Percentiles rank a stretch among this genome's conserved stretches.
Evolutionary conservation across 2,113 vertebrate genomes (phyloP).

Genomic region (Malurus cyaneus): DNA sequence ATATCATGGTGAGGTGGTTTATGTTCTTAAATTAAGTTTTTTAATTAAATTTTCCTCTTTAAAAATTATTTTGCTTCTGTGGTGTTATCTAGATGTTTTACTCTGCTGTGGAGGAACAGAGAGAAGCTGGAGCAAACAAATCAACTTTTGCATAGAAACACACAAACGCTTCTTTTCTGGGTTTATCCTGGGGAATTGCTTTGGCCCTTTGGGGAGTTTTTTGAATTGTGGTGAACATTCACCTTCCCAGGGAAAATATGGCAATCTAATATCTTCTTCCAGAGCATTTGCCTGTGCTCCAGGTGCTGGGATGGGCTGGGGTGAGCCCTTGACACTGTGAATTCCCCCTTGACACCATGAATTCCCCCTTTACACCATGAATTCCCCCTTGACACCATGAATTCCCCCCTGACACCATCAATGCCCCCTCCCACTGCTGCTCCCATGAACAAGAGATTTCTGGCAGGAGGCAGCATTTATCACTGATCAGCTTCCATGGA

Average conservation of each 20-base stretch:
- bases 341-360: not conserved
- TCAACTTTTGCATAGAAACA: not conserved
- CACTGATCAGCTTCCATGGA: not conserved
- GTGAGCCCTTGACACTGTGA: not conserved
- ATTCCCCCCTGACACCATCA: too few relatives aligned
- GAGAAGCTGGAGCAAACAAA: not conserved
- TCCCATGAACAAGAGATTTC: not conserved
- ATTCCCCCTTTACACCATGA: too few relatives aligned
- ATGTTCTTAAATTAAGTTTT: not conserved
- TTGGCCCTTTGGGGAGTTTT: not conserved
- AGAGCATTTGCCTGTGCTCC: not conserved
- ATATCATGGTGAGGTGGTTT: not conserved
- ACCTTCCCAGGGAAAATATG: not conserved
- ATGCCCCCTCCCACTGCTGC: not conserved
- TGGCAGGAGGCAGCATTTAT: fast-evolving
- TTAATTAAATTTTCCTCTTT: not conserved
- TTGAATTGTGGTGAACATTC: not conserved
- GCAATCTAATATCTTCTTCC: not conserved
- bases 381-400: not conserved
- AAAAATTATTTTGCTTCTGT: not conserved
- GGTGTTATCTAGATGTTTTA: not conserved
- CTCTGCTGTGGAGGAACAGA: not conserved
- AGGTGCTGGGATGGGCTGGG: not conserved
- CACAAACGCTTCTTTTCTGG: not conserved
- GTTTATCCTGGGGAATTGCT: not conserved